Evolutionary conservation across 2,888 invertebrate genomes (phyloP), one percentile per base, ranked within the genome.

Genomic region (Acanthoscelides obtectus): DNA sequence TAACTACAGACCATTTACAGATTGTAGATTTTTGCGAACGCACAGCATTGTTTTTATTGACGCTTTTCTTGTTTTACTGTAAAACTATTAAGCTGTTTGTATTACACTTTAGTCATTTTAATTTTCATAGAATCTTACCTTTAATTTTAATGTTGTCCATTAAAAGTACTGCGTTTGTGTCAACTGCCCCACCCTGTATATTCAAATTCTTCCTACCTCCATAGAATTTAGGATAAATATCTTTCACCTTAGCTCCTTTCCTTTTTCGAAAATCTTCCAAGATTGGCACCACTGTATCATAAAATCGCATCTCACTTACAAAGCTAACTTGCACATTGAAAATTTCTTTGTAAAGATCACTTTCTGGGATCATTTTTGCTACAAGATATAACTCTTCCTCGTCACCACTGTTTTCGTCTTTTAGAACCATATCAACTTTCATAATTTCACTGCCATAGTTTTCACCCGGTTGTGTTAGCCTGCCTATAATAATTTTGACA

Each of bases 311-410:
- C 79, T 89, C 89, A 4, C 88, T 87, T 0, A 82, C 79, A 73
- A 88, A 88, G 0, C 88, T 87, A 0, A 83, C 82, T 71, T 86
- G 82, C 5, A 86, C 87, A 70, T 87, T 83, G 76, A 88, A 88
- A 0, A 88, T 76, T 21, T 83, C 75, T 77, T 85, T 84, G 4
- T 72, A 70, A 4, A 68, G n/a, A 66, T 76, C 74, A 0, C 68
- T 69, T 2, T 63, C 68, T 22, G 78, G 78, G 21, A 74, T 70
- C 2, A 70, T 67, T 70, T 78, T 78, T 0, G 75, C 76, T 3
- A 75, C 75, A 0, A 69, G 27, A 27, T 72, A 5, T 17, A 75
- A n/a, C 21, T 66, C 65, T 25, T 72, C 72, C 68, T 73, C 70
- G 5, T 22, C 6, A n/a, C n/a, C n/a, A n/a, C 12, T 45, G 8